Percentiles rank a stretch among this genome's conserved stretches.
phyloP scores from a whole-genome alignment of 2,888 invertebrate species.

The Pandemis heparana region DNA sequence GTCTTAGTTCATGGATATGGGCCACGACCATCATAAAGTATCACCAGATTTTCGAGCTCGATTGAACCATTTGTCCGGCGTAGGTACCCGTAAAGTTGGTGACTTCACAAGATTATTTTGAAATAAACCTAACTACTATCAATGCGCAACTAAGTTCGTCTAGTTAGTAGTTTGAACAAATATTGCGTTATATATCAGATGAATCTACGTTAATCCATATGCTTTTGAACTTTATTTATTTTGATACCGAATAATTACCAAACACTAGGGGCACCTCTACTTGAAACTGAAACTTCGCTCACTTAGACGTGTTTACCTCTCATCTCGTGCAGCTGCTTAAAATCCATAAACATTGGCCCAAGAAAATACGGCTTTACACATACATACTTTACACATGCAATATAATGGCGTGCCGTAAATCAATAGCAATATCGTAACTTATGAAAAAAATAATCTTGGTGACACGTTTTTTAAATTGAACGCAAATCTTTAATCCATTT shows the following conservation, averaged over 20 bases:
- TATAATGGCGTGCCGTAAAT: constrained; percentile 4
- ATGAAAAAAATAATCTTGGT: constrained; percentile 26
- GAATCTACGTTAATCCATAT: no score
- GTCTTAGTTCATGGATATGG: no score
- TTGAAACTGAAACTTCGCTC: constrained; percentile 3
- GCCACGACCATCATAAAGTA: no score
- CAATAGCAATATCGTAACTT: background rate
- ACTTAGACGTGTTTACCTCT: constrained; percentile 12
- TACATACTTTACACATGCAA: background rate
- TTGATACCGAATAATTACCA: background rate
- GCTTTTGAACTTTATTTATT: no score
- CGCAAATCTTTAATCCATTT: constrained; percentile 60
- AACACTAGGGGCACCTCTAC: background rate
- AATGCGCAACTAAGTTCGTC: no score
- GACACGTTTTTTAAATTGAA: constrained; percentile 46
- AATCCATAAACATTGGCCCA: background rate
- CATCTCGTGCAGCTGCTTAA: constrained; percentile 11
- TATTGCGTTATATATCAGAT: no score
- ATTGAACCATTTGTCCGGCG: no score
- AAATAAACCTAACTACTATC: no score
- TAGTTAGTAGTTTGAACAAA: no score
- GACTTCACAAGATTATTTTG: no score
- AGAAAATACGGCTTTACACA: constrained; percentile 15
- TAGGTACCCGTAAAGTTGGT: no score
- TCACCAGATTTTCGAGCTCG: no score